Percentiles rank a stretch among this genome's conserved stretches.
Conservation (phyloP, 1,140 invertebrate species). For the Nylanderia fulva region DNA sequence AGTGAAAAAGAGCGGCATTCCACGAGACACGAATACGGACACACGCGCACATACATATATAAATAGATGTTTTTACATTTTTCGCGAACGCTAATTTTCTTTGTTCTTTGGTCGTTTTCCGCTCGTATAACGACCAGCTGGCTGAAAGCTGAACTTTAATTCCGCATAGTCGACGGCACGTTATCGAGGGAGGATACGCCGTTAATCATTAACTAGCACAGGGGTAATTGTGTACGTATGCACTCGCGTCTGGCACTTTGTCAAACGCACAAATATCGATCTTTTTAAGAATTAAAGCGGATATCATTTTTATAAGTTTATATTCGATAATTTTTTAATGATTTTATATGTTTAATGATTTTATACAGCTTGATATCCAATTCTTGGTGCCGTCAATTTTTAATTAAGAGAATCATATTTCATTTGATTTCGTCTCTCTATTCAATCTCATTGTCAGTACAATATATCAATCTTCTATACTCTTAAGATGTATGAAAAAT, state of each 20-base stretch:
- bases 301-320: slow-evolving; percentile 2
- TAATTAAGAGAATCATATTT: neutral
- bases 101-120: neutral
- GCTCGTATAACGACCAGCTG: neutral
- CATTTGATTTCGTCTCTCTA: neutral
- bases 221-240: neutral
- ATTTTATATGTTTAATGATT: neutral
- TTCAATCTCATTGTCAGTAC: slow-evolving; percentile 21
- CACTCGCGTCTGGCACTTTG: neutral
- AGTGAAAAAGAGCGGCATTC: slow-evolving; percentile 10
- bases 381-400: neutral
- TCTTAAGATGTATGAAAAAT: neutral
- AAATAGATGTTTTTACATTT: slow-evolving; percentile 26
- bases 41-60: too few species aligned
- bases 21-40: neutral
- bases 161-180: neutral
- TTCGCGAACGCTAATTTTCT: slow-evolving; percentile 1
- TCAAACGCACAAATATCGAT: neutral
- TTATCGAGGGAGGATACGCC: neutral
- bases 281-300: neutral
- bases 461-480: slow-evolving; percentile 34
- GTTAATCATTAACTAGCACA: slow-evolving; percentile 36
- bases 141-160: slow-evolving; percentile 5
- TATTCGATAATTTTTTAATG: neutral
- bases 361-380: neutral